Evolutionary conservation across 2,113 vertebrate species (phyloP), one percentile per base, ranked within the genome.

Genomic region (Elephas maximus): DNA sequence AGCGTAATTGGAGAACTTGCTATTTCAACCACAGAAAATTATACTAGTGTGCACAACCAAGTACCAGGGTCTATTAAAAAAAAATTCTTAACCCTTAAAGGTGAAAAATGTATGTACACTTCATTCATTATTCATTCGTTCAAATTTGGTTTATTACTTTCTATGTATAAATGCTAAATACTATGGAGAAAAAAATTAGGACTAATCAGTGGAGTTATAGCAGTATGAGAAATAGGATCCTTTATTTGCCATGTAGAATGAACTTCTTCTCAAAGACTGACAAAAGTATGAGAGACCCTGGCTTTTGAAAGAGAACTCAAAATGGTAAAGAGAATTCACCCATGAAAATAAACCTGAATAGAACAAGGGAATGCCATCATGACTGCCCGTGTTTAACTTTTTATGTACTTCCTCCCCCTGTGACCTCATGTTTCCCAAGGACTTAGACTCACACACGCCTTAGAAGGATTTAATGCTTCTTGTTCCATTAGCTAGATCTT

Each of bases 401-500:
- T 92, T 90, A 92, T 83, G 79, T 53, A 71, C 33, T 95, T 93
- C 80, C 60, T 85, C 62, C 48, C 73, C 78, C 73, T 17, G 41
- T 0, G 74, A 81, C 77, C 88, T 92, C 65, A 2, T 81, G 73
- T 79, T 90, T 73, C 93, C 65, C 8, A 6, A 23, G 51, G 81
- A 85, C 91, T 85, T 91, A 62, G 60, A 67, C 84, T 67, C 76
- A 4, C 8, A 37, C 8, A 10, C 41, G 41, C 85, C 77, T 60
- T 74, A 3, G 60, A 81, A 86, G 89, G 94, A 79, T 92, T 92
- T 93, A 73, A 78, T 95, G 73, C 95, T 90, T 95, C 90, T 90
- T 96, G 81, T 97, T 96, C 97, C 93, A 94, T 96, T 94, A 97
- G 77, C 78, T 91, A 78, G 65, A 95, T 82, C 88, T 85, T 92